Conservation (phyloP, 1,140 invertebrate genomes). For the Temnothorax nylanderi region DNA sequence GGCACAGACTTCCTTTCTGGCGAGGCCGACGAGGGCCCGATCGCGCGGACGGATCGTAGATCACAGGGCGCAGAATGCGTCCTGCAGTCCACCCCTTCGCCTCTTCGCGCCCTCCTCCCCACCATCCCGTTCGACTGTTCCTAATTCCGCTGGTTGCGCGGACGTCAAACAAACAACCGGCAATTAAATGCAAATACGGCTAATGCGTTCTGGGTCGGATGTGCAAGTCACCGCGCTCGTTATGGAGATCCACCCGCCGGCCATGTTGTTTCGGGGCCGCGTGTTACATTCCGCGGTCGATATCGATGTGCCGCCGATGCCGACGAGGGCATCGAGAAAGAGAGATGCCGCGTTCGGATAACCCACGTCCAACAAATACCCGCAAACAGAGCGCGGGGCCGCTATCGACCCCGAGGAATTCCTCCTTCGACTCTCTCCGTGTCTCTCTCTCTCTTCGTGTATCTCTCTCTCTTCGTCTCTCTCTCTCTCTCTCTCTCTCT, state of each 20-base stretch:
- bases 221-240: conserved; percentile 83
- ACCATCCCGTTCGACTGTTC: conserved; percentile 54
- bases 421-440: conserved; percentile 4
- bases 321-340: conserved; percentile 26
- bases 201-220: conserved; percentile 83
- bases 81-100: conserved; percentile 47
- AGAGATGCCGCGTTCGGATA: conserved; percentile 68
- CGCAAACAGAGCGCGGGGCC: conserved; percentile 63
- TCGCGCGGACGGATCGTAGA: conserved; percentile 45
- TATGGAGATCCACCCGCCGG: conserved; percentile 80
- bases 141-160: conserved; percentile 79
- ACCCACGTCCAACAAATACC: conserved; percentile 64
- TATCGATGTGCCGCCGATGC: conserved; percentile 69
- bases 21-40: neutral
- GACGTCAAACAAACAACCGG: conserved; percentile 85
- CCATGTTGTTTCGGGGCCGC: conserved; percentile 78
- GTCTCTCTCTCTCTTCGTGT: neutral
- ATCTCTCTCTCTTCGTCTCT: neutral
- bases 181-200: conserved; percentile 85
- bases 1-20: neutral
- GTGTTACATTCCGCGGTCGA: conserved; percentile 72
- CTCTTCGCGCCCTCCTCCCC: conserved; percentile 26
- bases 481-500: neutral
- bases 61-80: conserved; percentile 64
- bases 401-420: conserved; percentile 47